These are phyloP conservation scores for Pungitius pungitius DNA, from an alignment of 2,113 vertebrate species.

Conservation along the genomic window DNA sequence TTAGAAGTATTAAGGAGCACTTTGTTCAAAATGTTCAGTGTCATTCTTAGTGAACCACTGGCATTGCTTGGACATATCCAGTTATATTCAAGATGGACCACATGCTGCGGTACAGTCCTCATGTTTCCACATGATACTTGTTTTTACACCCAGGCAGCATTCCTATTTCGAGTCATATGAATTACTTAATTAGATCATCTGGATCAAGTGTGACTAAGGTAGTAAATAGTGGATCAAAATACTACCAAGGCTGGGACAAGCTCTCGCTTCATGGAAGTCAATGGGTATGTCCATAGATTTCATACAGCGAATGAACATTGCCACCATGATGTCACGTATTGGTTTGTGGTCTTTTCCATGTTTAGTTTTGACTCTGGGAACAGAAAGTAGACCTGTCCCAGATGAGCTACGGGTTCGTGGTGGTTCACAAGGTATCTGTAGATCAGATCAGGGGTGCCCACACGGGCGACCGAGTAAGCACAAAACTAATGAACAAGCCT, in stretches of 20 bases:
- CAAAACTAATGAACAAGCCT: too few relatives aligned
- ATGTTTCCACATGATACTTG: slow-evolving; percentile 36
- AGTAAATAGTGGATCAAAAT: background rate
- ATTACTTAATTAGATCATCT: slow-evolving; percentile 40
- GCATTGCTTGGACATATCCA: slow-evolving; percentile 3
- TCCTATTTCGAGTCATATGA: slow-evolving; percentile 32
- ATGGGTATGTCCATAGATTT: background rate
- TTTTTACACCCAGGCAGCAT: slow-evolving; percentile 31
- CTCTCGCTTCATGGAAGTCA: background rate
- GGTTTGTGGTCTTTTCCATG: background rate
- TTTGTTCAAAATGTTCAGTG: background rate
- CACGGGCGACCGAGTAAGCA: too few relatives aligned
- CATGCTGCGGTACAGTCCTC: slow-evolving; percentile 26
- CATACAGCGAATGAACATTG: background rate
- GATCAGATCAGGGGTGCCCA: too few relatives aligned
- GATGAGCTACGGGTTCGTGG: too few relatives aligned
- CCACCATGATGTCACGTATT: background rate
- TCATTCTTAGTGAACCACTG: background rate
- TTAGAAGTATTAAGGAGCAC: background rate
- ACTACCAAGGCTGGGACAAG: background rate
- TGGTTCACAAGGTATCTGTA: too few relatives aligned
- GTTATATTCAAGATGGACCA: slow-evolving; percentile 3
- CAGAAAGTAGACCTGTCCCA: too few relatives aligned
- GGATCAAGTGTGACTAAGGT: slow-evolving; percentile 2
- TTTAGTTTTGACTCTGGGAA: background rate